Evolutionary conservation across 2,113 vertebrate species (phyloP).

Genomic region (Calypte anna): DNA sequence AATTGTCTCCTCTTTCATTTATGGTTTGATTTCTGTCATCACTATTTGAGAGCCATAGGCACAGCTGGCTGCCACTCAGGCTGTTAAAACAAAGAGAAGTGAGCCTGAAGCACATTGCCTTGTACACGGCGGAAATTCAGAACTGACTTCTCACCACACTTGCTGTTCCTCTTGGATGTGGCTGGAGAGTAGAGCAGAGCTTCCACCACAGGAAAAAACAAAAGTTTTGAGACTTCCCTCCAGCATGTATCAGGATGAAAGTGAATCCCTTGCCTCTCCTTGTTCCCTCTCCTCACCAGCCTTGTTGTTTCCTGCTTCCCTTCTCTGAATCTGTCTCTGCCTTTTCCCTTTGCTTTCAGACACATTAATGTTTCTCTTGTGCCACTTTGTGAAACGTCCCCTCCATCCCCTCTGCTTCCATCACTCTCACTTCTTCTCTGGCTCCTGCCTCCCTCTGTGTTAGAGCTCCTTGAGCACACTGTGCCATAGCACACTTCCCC

Average conservation of each 20-base stretch:
- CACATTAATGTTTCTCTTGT: neutral
- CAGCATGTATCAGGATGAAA: neutral
- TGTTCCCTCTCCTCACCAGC: neutral
- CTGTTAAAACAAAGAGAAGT: neutral
- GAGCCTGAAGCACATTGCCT: neutral
- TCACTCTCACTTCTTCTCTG: neutral
- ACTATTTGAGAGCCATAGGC: neutral
- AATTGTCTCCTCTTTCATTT: neutral
- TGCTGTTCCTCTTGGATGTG: neutral
- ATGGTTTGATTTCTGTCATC: constrained; percentile 8
- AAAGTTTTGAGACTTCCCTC: constrained; percentile 26
- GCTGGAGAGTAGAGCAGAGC: neutral
- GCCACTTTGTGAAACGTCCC: neutral
- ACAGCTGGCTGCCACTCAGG: neutral
- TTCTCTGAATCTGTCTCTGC: neutral
- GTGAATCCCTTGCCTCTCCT: neutral
- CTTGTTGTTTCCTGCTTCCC: neutral
- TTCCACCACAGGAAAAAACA: neutral
- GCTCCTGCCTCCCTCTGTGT: neutral
- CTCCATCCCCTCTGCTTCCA: neutral
- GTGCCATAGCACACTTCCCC: neutral
- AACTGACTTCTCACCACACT: neutral
- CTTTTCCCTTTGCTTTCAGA: constrained; percentile 17
- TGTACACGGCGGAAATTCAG: neutral
- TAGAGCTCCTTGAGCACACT: neutral